Evolutionary conservation across 2,888 invertebrate species (phyloP).

Genomic region (Pardosa pseudoannulata): DNA sequence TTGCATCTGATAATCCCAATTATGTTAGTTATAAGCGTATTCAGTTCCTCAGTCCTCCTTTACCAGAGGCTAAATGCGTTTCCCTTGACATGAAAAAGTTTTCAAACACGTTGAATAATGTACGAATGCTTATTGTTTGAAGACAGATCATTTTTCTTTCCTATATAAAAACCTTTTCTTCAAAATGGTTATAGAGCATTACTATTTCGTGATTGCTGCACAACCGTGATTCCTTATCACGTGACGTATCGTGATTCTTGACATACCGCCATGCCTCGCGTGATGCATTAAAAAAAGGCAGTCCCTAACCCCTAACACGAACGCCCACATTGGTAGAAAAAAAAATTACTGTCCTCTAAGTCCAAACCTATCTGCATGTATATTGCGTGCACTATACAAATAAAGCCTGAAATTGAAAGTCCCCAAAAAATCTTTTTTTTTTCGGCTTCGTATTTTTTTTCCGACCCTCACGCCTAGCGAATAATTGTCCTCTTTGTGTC

Average conservation of each 20-base stretch:
- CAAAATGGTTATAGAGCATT: neutral
- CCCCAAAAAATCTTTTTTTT: neutral
- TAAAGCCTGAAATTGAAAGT: conserved; percentile 2
- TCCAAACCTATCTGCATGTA: neutral
- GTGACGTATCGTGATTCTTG: conserved; percentile 13
- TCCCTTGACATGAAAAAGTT: too few species aligned
- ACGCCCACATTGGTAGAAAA: neutral
- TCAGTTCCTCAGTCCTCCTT: too few species aligned
- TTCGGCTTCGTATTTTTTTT: neutral
- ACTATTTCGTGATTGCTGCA: neutral
- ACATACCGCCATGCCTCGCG: neutral
- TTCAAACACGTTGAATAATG: too few species aligned
- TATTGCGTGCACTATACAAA: neutral
- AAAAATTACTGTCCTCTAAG: neutral
- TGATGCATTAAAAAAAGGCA: neutral
- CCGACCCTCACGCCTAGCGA: neutral
- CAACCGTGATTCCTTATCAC: neutral
- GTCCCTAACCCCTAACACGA: neutral
- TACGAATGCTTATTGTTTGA: too few species aligned
- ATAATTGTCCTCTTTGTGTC: neutral
- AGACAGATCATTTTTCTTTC: too few species aligned
- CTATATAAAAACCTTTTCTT: neutral
- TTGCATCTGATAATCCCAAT: too few species aligned
- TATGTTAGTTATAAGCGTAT: too few species aligned
- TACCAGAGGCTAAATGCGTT: too few species aligned